Conservation (phyloP, 1,140 invertebrate species). For the Meloidogyne floridensis region DNA sequence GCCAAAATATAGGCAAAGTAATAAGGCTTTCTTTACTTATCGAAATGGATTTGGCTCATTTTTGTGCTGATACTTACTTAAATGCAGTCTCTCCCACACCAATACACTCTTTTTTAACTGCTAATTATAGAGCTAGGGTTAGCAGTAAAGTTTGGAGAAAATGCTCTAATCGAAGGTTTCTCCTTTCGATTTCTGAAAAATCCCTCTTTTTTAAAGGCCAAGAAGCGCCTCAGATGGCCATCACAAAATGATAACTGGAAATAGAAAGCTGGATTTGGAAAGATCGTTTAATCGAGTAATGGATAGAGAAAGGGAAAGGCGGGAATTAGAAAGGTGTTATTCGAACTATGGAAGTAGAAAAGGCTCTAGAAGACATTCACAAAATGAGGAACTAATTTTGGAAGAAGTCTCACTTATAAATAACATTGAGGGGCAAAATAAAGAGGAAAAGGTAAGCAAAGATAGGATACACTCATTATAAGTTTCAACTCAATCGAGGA, state of each 20-base stretch:
- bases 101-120: conserved; percentile 59
- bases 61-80: conserved; percentile 56
- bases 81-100: conserved; percentile 62
- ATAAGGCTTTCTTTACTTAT: conserved; percentile 53
- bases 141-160: conserved; percentile 59
- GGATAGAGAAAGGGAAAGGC: conserved; percentile 49
- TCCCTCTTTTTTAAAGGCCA: conserved; percentile 35
- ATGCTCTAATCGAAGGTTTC: conserved; percentile 29
- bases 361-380: not conserved
- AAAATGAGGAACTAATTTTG: not conserved
- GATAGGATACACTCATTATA: too few relatives aligned
- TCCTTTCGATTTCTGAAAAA: too few relatives aligned
- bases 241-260: conserved; percentile 31
- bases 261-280: conserved; percentile 58
- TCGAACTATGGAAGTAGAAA: not conserved
- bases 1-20: conserved; percentile 48
- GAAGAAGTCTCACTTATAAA: not conserved
- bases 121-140: conserved; percentile 59
- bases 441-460: too few relatives aligned
- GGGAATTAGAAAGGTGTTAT: not conserved
- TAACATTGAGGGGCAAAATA: too few relatives aligned
- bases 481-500: too few relatives aligned
- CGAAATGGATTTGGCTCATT: conserved; percentile 55
- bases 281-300: conserved; percentile 57
- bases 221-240: conserved; percentile 49